Percentiles rank a stretch among this genome's conserved stretches.
These are phyloP conservation scores for Formica aserva DNA, from an alignment of 2,888 invertebrate genomes.

Conservation along the genomic window DNA sequence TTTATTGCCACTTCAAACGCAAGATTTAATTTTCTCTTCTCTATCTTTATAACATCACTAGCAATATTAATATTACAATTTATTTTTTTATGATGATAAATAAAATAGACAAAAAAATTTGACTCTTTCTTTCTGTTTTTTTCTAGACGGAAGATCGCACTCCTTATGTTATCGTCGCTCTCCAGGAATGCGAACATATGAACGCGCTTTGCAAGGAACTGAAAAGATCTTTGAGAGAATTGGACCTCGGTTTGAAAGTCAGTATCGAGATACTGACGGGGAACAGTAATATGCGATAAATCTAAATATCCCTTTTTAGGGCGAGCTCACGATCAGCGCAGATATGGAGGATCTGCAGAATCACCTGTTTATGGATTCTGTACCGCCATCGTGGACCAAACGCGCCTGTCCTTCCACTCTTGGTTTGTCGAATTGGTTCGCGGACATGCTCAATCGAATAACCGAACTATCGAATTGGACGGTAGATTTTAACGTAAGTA, in stretches of 20 bases:
- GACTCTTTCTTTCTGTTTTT: background rate
- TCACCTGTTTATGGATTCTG: slow-evolving; percentile 94
- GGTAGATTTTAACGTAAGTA: slow-evolving; percentile 91
- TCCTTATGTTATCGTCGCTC: slow-evolving; percentile 96
- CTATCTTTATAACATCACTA: background rate
- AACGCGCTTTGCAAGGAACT: slow-evolving; percentile 94
- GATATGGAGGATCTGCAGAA: slow-evolving; percentile 96
- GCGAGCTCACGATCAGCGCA: slow-evolving; percentile 96
- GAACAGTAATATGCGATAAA: background rate
- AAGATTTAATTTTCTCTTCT: background rate
- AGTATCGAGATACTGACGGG: background rate
- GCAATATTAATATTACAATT: background rate
- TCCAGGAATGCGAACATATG: slow-evolving; percentile 98
- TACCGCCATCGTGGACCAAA: slow-evolving; percentile 95
- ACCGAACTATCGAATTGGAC: slow-evolving; percentile 95
- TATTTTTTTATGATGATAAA: background rate
- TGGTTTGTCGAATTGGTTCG: slow-evolving; percentile 94
- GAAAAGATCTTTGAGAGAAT: slow-evolving; percentile 92
- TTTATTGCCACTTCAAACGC: background rate
- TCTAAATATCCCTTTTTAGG: slow-evolving; percentile 86
- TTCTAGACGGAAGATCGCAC: slow-evolving; percentile 92
- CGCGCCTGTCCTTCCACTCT: slow-evolving; percentile 95
- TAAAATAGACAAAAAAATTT: background rate
- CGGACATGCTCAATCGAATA: slow-evolving; percentile 93
- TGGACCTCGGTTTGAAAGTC: slow-evolving; percentile 95